Percentiles rank a stretch among this genome's conserved stretches.
phyloP scores from a whole-genome alignment of 2,113 vertebrate genomes.

The Scomber colias region DNA sequence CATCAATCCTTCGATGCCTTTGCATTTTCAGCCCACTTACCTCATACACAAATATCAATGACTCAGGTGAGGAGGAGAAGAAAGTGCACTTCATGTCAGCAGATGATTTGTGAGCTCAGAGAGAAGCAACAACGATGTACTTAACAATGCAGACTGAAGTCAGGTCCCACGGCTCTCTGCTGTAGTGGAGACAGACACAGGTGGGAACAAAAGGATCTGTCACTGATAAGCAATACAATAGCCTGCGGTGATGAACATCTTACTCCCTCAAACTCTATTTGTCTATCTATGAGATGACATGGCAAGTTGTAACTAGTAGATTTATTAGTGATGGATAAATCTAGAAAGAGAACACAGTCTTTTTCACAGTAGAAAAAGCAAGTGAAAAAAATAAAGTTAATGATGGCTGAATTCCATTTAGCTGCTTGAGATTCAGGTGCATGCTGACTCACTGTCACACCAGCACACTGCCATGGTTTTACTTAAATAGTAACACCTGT shows the following conservation, averaged over 20 bases:
- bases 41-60: constrained; percentile 21
- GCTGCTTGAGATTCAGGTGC: not conserved
- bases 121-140: constrained; percentile 32
- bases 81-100: constrained; percentile 47
- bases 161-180: constrained; percentile 22
- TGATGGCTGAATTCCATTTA: not conserved
- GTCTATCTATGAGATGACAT: not conserved
- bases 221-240: constrained; percentile 48
- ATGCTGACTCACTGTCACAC: constrained; percentile 4
- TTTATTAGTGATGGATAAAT: constrained; percentile 19
- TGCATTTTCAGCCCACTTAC: not conserved
- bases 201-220: constrained; percentile 47
- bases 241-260: constrained; percentile 31
- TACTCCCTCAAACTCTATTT: constrained; percentile 9
- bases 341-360: no score
- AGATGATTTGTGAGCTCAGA: constrained; percentile 58
- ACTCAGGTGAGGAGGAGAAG: constrained; percentile 44
- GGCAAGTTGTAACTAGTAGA: not conserved
- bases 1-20: not conserved
- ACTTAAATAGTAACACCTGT: not conserved
- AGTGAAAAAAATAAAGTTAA: not conserved
- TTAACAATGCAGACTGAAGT: constrained; percentile 45
- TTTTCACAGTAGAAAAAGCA: no score
- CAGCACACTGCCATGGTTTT: constrained; percentile 1
- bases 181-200: constrained; percentile 35